phyloP scores from a whole-genome alignment of 2,113 vertebrate genomes.

The Varanus komodoensis region DNA sequence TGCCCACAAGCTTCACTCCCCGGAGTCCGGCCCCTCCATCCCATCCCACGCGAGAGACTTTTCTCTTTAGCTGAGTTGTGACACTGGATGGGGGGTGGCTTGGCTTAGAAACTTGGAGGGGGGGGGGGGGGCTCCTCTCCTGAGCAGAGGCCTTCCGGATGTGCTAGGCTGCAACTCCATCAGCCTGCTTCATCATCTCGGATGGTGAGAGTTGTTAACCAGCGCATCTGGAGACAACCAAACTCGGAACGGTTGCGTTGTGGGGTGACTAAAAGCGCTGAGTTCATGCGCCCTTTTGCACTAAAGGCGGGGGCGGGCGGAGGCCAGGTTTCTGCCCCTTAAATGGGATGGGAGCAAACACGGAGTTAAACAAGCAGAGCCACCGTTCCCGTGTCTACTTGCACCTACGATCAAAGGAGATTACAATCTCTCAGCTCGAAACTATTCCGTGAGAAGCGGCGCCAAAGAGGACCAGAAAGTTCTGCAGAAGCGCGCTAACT shows the following conservation, averaged over 20 bases:
- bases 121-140: too few species aligned
- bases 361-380: background rate
- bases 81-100: too few species aligned
- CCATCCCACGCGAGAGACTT: too few species aligned
- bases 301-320: background rate
- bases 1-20: too few species aligned
- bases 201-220: background rate
- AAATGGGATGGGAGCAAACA: background rate
- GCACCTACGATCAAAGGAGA: too few species aligned
- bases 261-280: background rate
- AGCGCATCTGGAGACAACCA: background rate
- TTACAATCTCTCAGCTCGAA: too few species aligned
- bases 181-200: background rate
- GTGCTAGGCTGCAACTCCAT: too few species aligned
- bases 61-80: too few species aligned
- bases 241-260: background rate
- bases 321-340: background rate
- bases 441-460: background rate
- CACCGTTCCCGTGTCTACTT: background rate
- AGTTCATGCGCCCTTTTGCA: background rate
- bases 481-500: background rate
- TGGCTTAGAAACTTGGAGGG: too few species aligned
- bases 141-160: too few species aligned
- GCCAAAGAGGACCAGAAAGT: slow-evolving; percentile 16
- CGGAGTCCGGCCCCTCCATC: too few species aligned